These are phyloP conservation scores for Stenichneumon culpator DNA, from an alignment of 2,888 invertebrate species.

Conservation along the genomic window DNA sequence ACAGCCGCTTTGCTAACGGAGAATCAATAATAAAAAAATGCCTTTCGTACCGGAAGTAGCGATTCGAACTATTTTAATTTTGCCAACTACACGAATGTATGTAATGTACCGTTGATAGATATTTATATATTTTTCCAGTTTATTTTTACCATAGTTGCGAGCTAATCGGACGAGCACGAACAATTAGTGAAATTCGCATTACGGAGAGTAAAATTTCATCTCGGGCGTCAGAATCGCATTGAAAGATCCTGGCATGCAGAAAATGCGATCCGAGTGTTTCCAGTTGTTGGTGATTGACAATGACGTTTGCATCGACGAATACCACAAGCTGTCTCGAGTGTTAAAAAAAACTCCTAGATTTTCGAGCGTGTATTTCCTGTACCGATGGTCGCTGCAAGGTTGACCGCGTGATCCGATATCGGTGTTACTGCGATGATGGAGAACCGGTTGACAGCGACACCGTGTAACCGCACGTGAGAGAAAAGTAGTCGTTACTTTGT, in stretches of 20 bases:
- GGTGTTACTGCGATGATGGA: conserved; percentile 64
- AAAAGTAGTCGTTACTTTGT: conserved; percentile 11
- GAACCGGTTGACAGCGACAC: conserved; percentile 80
- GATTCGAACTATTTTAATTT: neutral
- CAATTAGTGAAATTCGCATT: neutral
- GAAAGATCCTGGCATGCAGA: neutral
- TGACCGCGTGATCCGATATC: conserved; percentile 68
- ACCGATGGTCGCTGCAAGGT: conserved; percentile 47
- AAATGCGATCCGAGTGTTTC: neutral
- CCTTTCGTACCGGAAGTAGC: neutral
- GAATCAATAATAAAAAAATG: neutral
- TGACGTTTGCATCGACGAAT: conserved; percentile 17
- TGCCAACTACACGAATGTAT: neutral
- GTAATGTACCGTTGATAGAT: neutral
- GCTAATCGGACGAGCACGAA: no score
- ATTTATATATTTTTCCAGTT: neutral
- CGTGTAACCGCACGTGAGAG: conserved; percentile 73
- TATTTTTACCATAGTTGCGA: neutral
- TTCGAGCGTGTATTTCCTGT: conserved; percentile 60
- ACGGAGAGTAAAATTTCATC: neutral
- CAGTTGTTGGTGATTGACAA: neutral
- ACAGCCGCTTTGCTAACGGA: neutral
- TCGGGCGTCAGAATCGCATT: neutral
- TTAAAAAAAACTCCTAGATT: conserved; percentile 39
- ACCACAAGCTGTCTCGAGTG: conserved; percentile 46